Base-by-base conservation (phyloP, 2,888 invertebrate species). In the Ephialtes manifestator region DNA sequence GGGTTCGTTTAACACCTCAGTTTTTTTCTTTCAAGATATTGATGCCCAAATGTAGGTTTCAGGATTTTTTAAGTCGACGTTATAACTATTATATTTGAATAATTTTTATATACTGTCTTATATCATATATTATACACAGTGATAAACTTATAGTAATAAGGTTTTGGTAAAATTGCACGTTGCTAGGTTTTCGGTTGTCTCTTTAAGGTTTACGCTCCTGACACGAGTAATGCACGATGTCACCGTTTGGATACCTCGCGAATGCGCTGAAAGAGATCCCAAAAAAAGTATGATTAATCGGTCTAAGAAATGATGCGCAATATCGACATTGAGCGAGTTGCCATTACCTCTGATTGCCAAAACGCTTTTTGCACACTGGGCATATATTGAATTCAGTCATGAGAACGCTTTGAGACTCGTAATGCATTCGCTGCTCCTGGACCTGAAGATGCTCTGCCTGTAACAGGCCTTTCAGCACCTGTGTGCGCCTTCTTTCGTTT, bases 161-260 rank as follows among this genome's bases (percentile, higher is more conserved):
- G 53, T 77, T 76, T 68, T 71, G 55, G 68, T 74, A 70, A 51
- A 78, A 76, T 76, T 71, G 76, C 51, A 81, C 63, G 31, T 28
- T 11, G 18, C 20, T 13, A 43, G 51, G 35, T 31, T 20, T 28
- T 46, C 18, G 7, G 20, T 63, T 58, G 13, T 35, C 60, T 51
- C 53, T 75, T 89, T 90, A 93, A 68, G 84, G 68, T 86, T 94
- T 95, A 55, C 94, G 95, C 79, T 95, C 96, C 90, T 97, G 96
- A 94, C 99, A 99, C 5, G 97, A 98, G 92, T 97, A 98, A 94
- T 99, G 99, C 0, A 99, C 98, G 24, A 99, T 96, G 89, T 98
- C 97, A 2, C 98, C 98, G 94, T 97, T 97, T 1, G 99, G 98
- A 94, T 97, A 98, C 67, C 98, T 95, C 7, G 98, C 98, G 94